phyloP scores from a whole-genome alignment of 2,797 vertebrate species.

The Anguilla obscura region DNA sequence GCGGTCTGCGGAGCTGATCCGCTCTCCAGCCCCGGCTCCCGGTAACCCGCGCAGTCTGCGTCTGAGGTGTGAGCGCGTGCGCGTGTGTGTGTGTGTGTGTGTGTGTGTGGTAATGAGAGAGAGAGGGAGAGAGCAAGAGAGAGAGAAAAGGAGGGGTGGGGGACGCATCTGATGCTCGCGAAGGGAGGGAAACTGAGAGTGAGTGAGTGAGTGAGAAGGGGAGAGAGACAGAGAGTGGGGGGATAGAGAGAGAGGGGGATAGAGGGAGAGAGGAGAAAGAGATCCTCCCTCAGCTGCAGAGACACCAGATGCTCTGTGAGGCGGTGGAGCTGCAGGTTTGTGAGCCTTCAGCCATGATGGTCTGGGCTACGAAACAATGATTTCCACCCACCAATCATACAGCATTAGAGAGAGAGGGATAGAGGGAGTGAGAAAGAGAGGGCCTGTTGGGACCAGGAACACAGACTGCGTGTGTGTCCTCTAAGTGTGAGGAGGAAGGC shows the following conservation, averaged over 20 bases:
- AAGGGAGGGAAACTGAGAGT: constrained; percentile 41
- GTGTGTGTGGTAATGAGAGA: constrained; percentile 3
- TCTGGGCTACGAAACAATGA: constrained; percentile 51
- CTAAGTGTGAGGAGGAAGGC: constrained; percentile 65
- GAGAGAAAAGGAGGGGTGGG: constrained; percentile 45
- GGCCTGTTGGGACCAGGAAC: constrained; percentile 64
- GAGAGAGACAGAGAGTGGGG: constrained; percentile 45
- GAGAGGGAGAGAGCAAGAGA: not conserved
- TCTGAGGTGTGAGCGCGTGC: constrained; percentile 52
- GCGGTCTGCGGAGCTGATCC: constrained; percentile 48
- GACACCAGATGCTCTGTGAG: constrained; percentile 44
- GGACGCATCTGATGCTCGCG: too few relatives aligned
- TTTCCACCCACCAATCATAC: constrained; percentile 42
- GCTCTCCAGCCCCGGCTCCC: constrained; percentile 48
- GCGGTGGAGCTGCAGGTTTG: constrained; percentile 58
- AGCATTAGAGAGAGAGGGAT: constrained; percentile 30
- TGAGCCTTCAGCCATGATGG: constrained; percentile 55
- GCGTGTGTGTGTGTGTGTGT: constrained; percentile 30
- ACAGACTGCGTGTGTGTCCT: constrained; percentile 62
- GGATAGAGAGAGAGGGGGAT: constrained; percentile 21
- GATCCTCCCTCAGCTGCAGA: constrained; percentile 54
- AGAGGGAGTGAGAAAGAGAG: constrained; percentile 29
- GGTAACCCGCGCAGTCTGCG: constrained; percentile 56
- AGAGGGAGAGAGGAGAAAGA: constrained; percentile 47
- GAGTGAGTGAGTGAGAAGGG: constrained; percentile 27